These are phyloP conservation scores for Galerucella calmariensis DNA, from an alignment of 2,888 invertebrate species.

Conservation along the genomic window DNA sequence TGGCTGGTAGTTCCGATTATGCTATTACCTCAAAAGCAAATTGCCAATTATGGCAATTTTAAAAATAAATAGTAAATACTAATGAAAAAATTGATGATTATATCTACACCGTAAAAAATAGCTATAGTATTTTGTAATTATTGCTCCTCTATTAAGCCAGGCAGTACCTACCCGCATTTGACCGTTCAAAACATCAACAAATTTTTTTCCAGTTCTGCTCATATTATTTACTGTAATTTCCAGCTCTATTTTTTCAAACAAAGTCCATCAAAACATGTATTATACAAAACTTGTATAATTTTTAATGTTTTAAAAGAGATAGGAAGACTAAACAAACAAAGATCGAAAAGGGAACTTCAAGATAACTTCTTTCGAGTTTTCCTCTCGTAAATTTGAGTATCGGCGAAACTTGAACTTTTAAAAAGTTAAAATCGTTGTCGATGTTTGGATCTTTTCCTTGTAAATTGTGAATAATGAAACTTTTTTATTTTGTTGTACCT, in stretches of 20 bases:
- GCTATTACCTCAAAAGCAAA: slow-evolving; percentile 6
- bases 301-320: background rate
- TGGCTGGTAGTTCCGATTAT: slow-evolving; percentile 13
- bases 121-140: no score
- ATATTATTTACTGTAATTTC: no score
- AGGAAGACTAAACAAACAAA: slow-evolving; percentile 13
- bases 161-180: background rate
- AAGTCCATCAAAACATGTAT: background rate
- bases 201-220: background rate
- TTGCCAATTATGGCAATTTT: slow-evolving; percentile 15
- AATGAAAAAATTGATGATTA: no score
- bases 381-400: slow-evolving; percentile 12
- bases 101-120: no score
- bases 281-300: background rate
- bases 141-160: no score
- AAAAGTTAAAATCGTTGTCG: slow-evolving; percentile 3
- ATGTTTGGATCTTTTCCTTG: background rate
- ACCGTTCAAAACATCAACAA: background rate
- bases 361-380: slow-evolving; percentile 20
- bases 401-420: background rate
- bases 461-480: background rate
- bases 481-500: background rate
- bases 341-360: background rate
- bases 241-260: no score
- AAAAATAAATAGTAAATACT: background rate